phyloP scores from a whole-genome alignment of 2,113 vertebrate genomes.

The Microcebus tavaratra region DNA sequence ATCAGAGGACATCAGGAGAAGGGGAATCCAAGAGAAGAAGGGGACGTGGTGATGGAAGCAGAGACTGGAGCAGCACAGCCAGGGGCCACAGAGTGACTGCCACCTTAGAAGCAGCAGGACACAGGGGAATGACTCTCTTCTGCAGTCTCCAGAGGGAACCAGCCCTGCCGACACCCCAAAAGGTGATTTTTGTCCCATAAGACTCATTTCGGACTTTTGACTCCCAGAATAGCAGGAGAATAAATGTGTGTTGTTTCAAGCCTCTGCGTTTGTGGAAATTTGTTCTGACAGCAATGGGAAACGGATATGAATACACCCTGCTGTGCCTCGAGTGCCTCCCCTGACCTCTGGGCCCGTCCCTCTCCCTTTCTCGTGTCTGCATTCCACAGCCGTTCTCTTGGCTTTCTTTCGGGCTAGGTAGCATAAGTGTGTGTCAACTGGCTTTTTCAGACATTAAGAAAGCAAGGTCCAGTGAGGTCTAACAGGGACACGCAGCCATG shows the following conservation, averaged over 20 bases:
- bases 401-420: neutral
- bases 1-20: neutral
- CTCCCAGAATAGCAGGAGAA: neutral
- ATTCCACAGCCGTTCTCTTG: neutral
- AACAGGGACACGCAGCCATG: neutral
- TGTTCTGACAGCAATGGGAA: neutral
- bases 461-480: neutral
- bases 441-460: neutral
- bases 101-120: neutral
- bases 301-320: neutral
- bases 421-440: neutral
- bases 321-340: neutral
- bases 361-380: neutral
- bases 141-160: neutral
- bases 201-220: neutral
- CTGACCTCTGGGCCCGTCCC: neutral
- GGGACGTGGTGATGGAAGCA: neutral
- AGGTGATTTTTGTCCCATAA: neutral
- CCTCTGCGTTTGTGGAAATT: neutral
- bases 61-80: neutral
- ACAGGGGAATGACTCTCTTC: neutral
- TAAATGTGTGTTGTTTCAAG: neutral
- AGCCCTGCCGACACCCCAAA: neutral
- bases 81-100: neutral
- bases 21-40: neutral